A percentile compares a stretch with the other conserved stretches of the same genome.
Conservation (phyloP, 2,113 vertebrate species). For the Muntiacus muntjak region DNA sequence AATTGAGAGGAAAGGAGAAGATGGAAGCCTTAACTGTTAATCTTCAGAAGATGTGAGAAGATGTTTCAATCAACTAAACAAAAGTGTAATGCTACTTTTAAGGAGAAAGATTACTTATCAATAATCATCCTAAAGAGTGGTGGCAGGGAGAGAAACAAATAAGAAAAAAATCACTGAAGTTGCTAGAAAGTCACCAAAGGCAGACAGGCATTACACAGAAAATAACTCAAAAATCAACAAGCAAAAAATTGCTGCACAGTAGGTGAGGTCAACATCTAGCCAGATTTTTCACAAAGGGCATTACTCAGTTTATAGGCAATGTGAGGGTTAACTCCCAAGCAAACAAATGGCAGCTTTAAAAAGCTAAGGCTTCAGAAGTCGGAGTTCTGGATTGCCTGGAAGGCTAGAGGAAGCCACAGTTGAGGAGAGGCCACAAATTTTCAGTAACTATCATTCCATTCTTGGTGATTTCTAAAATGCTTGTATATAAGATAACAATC, state of each 20-base stretch:
- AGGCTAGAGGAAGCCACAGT: background rate
- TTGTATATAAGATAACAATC: background rate
- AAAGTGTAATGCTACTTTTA: background rate
- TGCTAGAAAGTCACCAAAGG: background rate
- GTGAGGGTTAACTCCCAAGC: background rate
- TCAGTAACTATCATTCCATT: background rate
- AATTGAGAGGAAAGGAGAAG: background rate
- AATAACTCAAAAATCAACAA: background rate
- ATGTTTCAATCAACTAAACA: background rate
- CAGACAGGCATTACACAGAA: background rate
- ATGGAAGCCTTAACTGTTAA: background rate
- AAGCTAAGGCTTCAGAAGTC: background rate
- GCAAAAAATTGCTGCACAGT: too few species aligned
- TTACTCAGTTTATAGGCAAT: background rate
- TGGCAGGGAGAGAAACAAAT: background rate
- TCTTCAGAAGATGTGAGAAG: background rate
- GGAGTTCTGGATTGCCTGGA: background rate
- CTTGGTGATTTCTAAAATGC: background rate
- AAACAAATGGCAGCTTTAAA: background rate
- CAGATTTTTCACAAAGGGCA: background rate
- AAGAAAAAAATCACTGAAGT: background rate
- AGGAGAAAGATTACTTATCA: background rate
- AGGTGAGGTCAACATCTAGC: background rate
- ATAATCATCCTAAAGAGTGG: background rate
- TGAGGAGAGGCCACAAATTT: background rate